phyloP scores from a whole-genome alignment of 2,888 invertebrate genomes.

The Trichopoda pennipes region DNA sequence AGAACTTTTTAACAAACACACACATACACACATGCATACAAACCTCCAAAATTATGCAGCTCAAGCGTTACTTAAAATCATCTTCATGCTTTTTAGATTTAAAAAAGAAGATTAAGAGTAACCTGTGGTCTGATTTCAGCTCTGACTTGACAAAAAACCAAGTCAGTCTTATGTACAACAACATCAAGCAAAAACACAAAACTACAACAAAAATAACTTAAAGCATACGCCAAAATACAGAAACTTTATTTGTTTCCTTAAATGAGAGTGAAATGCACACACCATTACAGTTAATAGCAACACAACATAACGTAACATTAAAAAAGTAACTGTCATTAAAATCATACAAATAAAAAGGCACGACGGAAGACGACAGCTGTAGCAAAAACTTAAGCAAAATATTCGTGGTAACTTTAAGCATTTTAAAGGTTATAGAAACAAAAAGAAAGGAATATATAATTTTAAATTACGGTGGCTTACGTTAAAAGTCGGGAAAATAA shows the following conservation, averaged over 20 bases:
- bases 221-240: conserved; percentile 25
- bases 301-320: not conserved
- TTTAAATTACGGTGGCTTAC: not conserved
- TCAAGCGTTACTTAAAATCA: conserved; percentile 34
- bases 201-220: conserved; percentile 36
- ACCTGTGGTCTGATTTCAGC: conserved; percentile 14
- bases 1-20: not conserved
- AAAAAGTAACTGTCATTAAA: too few relatives aligned
- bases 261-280: not conserved
- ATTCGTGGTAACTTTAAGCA: not conserved
- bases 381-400: not conserved
- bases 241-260: conserved; percentile 25
- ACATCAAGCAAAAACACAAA: too few relatives aligned
- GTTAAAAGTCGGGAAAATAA: too few relatives aligned
- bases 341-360: too few relatives aligned
- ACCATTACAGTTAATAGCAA: not conserved
- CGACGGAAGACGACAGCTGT: not conserved
- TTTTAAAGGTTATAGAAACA: not conserved
- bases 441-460: too few relatives aligned
- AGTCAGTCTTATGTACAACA: not conserved
- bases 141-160: not conserved
- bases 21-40: not conserved
- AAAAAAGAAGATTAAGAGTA: not conserved
- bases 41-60: conserved; percentile 25
- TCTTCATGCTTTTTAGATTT: conserved; percentile 8